Evolutionary conservation across 1,140 invertebrate species (phyloP).

Genomic region (Mactra quadrangularis): DNA sequence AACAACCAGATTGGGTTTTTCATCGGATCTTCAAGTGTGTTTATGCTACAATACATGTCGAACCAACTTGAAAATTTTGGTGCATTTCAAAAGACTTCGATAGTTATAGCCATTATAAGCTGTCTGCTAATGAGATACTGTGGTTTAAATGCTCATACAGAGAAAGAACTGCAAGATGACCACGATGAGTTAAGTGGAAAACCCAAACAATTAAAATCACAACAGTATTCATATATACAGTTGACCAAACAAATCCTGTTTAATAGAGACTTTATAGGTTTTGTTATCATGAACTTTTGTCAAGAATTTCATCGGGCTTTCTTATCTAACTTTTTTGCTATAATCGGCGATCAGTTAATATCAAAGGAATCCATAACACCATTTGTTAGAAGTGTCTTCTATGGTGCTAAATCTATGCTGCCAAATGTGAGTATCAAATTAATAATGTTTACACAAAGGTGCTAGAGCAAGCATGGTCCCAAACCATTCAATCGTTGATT

Average conservation of each 20-base stretch:
- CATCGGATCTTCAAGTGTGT: constrained; percentile 71
- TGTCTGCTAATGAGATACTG: constrained; percentile 75
- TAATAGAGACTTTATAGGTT: constrained; percentile 73
- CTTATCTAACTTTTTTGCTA: constrained; percentile 71
- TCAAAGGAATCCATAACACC: constrained; percentile 52
- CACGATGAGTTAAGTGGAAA: constrained; percentile 1
- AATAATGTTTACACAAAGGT: too few relatives aligned
- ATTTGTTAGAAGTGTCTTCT: constrained; percentile 69
- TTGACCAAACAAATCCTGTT: constrained; percentile 70
- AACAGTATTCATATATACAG: constrained; percentile 61
- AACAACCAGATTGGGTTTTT: constrained; percentile 79
- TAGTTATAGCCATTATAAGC: constrained; percentile 74
- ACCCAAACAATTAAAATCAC: constrained; percentile 28
- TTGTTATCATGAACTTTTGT: constrained; percentile 76
- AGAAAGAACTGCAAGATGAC: constrained; percentile 70
- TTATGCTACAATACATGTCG: constrained; percentile 72
- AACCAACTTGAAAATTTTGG: constrained; percentile 77
- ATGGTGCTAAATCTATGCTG: constrained; percentile 57
- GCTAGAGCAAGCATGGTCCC: too few relatives aligned
- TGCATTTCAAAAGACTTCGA: constrained; percentile 75
- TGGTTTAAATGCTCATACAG: constrained; percentile 74
- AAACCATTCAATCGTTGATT: too few relatives aligned
- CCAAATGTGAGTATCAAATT: constrained; percentile 11
- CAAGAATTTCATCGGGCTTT: constrained; percentile 74
- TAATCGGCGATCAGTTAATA: constrained; percentile 73